Conservation (phyloP, 2,113 vertebrate genomes). For the Callorhinus ursinus region DNA sequence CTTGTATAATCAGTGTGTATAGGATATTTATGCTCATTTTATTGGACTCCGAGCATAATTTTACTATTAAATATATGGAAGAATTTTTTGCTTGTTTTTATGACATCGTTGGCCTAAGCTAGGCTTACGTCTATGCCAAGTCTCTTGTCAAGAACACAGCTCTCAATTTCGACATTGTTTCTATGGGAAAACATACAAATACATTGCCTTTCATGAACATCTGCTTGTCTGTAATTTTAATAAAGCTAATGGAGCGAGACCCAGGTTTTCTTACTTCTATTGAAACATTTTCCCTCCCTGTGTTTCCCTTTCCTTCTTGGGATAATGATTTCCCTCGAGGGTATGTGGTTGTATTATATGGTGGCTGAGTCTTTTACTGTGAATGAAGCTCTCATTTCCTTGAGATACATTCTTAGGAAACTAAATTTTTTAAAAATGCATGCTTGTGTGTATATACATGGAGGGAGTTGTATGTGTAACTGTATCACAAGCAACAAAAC, state of each 20-base stretch:
- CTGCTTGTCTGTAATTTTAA: conserved; percentile 42
- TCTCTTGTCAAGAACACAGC: conserved; percentile 52
- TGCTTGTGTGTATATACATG: background rate
- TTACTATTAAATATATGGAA: conserved; percentile 72
- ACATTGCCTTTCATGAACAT: conserved; percentile 39
- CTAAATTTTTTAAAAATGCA: background rate
- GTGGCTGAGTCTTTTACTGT: background rate
- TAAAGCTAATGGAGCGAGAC: conserved; percentile 2
- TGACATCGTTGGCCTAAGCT: conserved; percentile 54
- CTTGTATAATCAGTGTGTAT: conserved; percentile 53
- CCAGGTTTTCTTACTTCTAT: background rate
- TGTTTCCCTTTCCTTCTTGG: background rate
- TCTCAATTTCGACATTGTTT: conserved; percentile 59
- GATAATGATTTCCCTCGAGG: conserved; percentile 7
- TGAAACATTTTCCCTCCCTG: background rate
- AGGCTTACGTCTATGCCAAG: conserved; percentile 68
- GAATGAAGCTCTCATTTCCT: conserved; percentile 11
- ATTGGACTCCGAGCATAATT: conserved; percentile 65
- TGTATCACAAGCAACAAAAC: background rate
- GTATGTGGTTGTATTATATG: background rate
- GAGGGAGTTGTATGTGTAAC: background rate
- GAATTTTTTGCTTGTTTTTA: conserved; percentile 69
- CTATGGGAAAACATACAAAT: conserved; percentile 49
- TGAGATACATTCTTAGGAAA: conserved; percentile 39
- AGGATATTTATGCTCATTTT: conserved; percentile 78